phyloP scores from a whole-genome alignment of 2,113 vertebrate species.

The Thunnus maccoyii region DNA sequence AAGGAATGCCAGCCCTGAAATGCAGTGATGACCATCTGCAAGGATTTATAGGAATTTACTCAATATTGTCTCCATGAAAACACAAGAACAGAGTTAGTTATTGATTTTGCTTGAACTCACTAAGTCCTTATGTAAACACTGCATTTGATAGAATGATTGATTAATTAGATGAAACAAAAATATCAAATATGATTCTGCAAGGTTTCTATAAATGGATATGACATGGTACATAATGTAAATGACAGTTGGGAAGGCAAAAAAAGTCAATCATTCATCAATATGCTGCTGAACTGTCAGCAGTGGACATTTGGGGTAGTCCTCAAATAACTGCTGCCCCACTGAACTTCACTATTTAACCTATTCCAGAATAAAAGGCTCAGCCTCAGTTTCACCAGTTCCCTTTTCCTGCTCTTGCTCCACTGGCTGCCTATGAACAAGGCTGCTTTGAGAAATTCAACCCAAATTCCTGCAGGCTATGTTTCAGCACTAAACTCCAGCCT shows the following conservation, averaged over 20 bases:
- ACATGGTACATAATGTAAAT: neutral
- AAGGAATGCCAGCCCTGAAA: neutral
- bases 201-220: neutral
- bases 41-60: neutral
- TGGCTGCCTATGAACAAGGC: conserved; percentile 35
- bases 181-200: neutral
- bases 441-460: conserved; percentile 4
- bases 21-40: neutral
- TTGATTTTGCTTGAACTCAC: neutral
- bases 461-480: conserved; percentile 42
- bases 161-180: neutral
- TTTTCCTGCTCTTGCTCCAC: neutral
- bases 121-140: neutral
- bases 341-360: conserved; percentile 3
- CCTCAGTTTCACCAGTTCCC: neutral
- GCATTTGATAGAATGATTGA: neutral
- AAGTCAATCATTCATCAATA: conserved; percentile 15
- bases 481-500: conserved; percentile 31
- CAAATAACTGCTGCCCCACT: neutral
- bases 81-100: neutral
- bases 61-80: neutral
- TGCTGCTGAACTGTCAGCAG: neutral
- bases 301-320: neutral
- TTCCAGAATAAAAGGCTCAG: conserved; percentile 10
- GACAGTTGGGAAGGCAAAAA: neutral